Evolutionary conservation across 1,140 invertebrate species (phyloP).

Genomic region (Megalopta genalis): DNA sequence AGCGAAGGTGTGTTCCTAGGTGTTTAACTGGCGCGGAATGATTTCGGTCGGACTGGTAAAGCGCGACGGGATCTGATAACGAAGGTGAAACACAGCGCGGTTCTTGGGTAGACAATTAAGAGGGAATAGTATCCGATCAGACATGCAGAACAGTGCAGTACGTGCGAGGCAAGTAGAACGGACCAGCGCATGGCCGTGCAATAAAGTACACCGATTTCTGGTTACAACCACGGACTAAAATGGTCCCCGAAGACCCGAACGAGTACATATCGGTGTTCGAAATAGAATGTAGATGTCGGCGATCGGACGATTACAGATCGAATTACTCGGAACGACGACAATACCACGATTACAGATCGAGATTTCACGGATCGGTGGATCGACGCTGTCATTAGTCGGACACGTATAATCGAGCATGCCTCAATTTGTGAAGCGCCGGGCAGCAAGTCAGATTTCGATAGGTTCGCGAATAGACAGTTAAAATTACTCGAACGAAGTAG

Average conservation of each 20-base stretch:
- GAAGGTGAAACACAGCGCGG: not conserved
- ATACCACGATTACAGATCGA: no score
- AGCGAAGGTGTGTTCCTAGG: not conserved
- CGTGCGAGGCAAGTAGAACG: constrained; percentile 15
- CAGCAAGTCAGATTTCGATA: no score
- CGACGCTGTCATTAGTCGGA: not conserved
- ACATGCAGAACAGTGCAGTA: constrained; percentile 8
- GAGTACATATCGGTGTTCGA: not conserved
- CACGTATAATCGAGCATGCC: no score
- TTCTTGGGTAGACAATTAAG: not conserved
- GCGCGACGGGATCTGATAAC: not conserved
- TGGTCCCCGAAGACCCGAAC: not conserved
- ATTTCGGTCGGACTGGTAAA: not conserved
- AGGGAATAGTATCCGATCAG: constrained; percentile 7
- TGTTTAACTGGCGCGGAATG: not conserved
- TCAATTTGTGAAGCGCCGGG: no score
- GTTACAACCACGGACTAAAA: not conserved
- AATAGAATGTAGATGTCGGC: not conserved
- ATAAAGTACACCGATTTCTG: not conserved
- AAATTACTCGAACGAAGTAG: no score
- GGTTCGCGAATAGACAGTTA: no score
- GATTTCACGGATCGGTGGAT: no score
- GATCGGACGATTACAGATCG: not conserved
- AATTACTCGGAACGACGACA: not conserved
- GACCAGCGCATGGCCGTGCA: not conserved